These are phyloP conservation scores for Neolamprologus fasciatus DNA, from an alignment of 2,113 vertebrate species.

Conservation along the genomic window DNA sequence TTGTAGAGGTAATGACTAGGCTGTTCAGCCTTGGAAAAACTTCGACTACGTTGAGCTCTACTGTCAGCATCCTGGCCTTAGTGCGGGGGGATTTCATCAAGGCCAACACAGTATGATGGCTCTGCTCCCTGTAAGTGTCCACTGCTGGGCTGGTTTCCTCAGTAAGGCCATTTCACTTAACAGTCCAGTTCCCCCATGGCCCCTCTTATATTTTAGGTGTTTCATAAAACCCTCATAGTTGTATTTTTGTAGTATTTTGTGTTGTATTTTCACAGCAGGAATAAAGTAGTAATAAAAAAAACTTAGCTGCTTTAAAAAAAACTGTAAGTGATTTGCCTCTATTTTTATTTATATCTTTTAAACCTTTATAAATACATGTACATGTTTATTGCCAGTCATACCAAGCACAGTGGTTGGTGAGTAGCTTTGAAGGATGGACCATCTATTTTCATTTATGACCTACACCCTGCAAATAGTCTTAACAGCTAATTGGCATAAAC, in stretches of 20 bases:
- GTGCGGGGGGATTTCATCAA: slow-evolving; percentile 59
- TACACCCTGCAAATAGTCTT: slow-evolving; percentile 30
- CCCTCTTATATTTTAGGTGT: neutral
- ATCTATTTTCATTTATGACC: slow-evolving; percentile 48
- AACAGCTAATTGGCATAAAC: slow-evolving; percentile 40
- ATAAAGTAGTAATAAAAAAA: neutral
- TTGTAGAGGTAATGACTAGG: slow-evolving; percentile 39
- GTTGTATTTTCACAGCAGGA: neutral
- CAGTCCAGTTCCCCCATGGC: neutral
- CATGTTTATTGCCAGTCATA: neutral
- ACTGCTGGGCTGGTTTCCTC: slow-evolving; percentile 27
- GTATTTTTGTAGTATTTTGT: neutral
- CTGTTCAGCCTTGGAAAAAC: slow-evolving; percentile 49
- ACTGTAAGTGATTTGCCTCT: neutral
- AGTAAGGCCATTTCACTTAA: slow-evolving; percentile 21
- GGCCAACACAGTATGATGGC: slow-evolving; percentile 12
- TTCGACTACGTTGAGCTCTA: slow-evolving; percentile 48
- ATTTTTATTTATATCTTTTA: neutral
- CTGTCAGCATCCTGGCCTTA: slow-evolving; percentile 54
- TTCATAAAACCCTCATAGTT: neutral
- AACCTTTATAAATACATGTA: neutral
- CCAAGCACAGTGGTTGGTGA: neutral
- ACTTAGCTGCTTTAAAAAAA: neutral
- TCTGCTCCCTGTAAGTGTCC: neutral
- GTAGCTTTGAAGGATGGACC: neutral